Percentiles rank a stretch among this genome's conserved stretches.
These are phyloP conservation scores for Apostichopus parvimensis DNA, from an alignment of 35 echinoderm and acorn worm genomes.

Conservation along the genomic window DNA sequence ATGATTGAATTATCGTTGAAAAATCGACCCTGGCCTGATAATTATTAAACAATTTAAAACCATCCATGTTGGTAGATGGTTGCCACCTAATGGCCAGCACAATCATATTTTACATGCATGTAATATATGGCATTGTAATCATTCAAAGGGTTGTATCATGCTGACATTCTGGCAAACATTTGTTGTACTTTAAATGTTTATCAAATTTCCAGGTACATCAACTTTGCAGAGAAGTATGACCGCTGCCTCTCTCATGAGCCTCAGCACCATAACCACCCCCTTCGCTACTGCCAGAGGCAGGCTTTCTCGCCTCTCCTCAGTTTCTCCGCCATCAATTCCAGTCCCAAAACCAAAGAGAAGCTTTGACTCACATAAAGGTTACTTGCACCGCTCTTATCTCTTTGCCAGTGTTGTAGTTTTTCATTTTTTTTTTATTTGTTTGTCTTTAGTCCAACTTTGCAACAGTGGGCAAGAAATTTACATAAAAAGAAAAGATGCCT, in stretches of 20 bases:
- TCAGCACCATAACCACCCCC: conserved; percentile 20
- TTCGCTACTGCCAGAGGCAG: conserved; percentile 5
- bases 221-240: conserved; percentile 51
- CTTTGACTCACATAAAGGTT: conserved; percentile 27
- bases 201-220: conserved; percentile 43
- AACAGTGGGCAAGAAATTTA: no score
- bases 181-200: neutral
- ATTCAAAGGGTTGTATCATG: neutral
- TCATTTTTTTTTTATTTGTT: neutral
- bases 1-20: no score
- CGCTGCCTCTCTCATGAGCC: conserved; percentile 47
- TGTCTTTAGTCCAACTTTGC: no score
- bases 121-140: neutral
- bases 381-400: neutral
- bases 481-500: no score
- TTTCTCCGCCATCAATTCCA: conserved; percentile 44
- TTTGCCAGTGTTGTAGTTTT: neutral
- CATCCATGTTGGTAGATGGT: no score
- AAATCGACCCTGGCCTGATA: no score
- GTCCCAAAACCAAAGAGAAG: conserved; percentile 50
- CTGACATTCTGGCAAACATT: neutral
- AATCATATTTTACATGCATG: neutral
- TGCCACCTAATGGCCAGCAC: no score
- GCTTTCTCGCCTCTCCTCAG: neutral
- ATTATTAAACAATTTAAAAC: no score